A percentile compares a stretch with the other conserved stretches of the same genome.
phyloP scores from a whole-genome alignment of 2,113 vertebrate genomes.

The Pungitius pungitius region DNA sequence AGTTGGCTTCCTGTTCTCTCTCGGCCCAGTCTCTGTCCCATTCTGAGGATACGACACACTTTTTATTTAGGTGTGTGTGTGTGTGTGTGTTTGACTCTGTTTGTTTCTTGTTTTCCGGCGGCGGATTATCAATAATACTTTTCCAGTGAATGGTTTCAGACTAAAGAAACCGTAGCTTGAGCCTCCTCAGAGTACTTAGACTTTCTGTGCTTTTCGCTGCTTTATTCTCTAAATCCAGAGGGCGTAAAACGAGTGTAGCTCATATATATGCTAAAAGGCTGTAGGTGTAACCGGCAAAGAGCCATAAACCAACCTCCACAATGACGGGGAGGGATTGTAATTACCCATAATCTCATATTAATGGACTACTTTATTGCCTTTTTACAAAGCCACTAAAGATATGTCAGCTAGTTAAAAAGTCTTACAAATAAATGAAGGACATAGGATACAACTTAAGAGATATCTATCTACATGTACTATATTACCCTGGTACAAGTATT shows the following conservation, averaged over 20 bases:
- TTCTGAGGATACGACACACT: conserved; percentile 54
- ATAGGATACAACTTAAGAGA: no score
- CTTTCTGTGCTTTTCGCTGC: not conserved
- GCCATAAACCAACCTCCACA: no score
- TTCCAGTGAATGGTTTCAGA: not conserved
- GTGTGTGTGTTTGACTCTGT: conserved; percentile 1
- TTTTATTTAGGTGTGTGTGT: conserved; percentile 17
- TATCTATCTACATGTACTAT: no score
- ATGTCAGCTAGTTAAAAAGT: no score
- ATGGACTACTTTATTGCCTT: no score
- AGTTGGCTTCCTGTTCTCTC: conserved; percentile 54
- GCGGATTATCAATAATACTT: not conserved
- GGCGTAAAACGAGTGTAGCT: not conserved
- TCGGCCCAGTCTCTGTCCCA: conserved; percentile 65
- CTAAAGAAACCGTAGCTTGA: not conserved
- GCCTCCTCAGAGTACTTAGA: not conserved
- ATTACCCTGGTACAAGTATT: no score
- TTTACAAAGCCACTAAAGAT: no score
- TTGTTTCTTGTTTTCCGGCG: conserved; percentile 6
- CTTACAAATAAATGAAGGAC: no score
- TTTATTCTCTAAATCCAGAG: not conserved
- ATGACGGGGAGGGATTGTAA: no score
- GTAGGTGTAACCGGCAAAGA: no score
- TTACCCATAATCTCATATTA: no score
- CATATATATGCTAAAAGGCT: no score